A percentile compares a stretch with the other conserved stretches of the same genome.
Conservation (phyloP, 2,113 vertebrate genomes). For the Rhadina sibilatrix region DNA sequence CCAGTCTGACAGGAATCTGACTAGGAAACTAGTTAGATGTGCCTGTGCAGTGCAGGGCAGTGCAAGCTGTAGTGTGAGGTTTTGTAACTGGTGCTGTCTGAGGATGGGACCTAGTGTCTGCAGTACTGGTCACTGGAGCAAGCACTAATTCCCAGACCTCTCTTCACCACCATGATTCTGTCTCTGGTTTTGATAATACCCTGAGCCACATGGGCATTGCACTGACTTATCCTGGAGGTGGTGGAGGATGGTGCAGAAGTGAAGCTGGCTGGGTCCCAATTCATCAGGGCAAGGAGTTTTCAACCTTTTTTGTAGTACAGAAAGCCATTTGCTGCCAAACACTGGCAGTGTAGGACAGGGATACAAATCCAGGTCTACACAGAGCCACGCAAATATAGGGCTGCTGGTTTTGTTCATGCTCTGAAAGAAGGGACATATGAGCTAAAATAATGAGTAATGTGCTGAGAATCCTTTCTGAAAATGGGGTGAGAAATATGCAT, state of each 20-base stretch:
- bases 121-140: neutral
- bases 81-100: neutral
- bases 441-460: neutral
- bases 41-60: neutral
- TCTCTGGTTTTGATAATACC: neutral
- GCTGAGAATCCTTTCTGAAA: neutral
- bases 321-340: neutral
- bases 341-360: neutral
- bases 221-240: neutral
- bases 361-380: neutral
- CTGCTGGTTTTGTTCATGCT: neutral
- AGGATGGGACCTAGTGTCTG: neutral
- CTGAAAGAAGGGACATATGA: neutral
- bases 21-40: neutral
- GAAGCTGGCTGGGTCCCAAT: neutral
- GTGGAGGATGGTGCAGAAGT: neutral
- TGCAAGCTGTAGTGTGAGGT: neutral
- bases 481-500: neutral
- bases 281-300: neutral
- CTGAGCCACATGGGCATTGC: neutral
- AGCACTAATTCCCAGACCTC: neutral
- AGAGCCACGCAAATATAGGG: neutral
- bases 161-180: neutral
- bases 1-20: neutral
- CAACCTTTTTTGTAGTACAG: neutral